Conservation (phyloP, 2,888 invertebrate genomes). For the Sminthurides aquaticus region DNA sequence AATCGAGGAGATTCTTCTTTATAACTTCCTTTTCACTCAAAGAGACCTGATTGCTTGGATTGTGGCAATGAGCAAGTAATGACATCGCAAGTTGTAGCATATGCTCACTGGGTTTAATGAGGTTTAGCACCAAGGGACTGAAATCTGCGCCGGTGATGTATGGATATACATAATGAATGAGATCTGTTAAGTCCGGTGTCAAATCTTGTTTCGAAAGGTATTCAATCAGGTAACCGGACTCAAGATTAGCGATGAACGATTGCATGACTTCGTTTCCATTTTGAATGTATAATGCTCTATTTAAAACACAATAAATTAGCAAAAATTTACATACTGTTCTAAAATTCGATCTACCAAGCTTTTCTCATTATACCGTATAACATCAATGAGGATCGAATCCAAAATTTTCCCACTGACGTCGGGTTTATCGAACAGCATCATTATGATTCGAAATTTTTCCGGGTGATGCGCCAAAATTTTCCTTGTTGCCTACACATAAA, state of each 20-base stretch:
- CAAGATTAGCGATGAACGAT: constrained; percentile 28
- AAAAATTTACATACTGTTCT: no score
- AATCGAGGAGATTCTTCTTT: background rate
- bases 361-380: constrained; percentile 19
- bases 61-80: constrained; percentile 4
- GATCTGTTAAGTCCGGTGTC: constrained; percentile 11
- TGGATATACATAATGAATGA: constrained; percentile 10
- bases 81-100: constrained; percentile 14
- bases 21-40: constrained; percentile 1
- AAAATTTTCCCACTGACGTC: constrained; percentile 73
- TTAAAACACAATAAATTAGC: no score
- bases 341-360: no score
- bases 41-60: background rate
- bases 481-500: constrained; percentile 14
- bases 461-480: constrained; percentile 15
- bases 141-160: constrained; percentile 17
- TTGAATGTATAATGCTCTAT: constrained; percentile 23
- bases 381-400: constrained; percentile 66
- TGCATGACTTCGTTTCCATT: constrained; percentile 22
- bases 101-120: constrained; percentile 12
- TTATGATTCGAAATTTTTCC: constrained; percentile 61
- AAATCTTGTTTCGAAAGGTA: constrained; percentile 22
- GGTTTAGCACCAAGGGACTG: constrained; percentile 9
- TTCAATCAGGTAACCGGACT: constrained; percentile 24
- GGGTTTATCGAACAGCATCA: constrained; percentile 75